Conservation (phyloP, 1,140 invertebrate species). For the Homalodisca vitripennis region DNA sequence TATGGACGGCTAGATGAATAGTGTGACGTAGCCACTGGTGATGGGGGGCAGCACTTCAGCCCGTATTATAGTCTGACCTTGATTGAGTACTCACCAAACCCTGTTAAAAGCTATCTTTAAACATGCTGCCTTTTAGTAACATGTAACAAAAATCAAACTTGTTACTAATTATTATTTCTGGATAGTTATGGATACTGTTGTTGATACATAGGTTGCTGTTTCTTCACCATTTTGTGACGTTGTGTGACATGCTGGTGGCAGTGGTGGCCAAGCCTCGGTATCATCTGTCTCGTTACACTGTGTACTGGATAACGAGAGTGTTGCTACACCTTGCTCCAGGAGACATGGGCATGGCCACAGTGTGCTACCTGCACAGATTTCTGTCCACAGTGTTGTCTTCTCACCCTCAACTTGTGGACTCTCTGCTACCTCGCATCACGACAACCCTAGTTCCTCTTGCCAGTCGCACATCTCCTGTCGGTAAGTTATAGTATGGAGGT, state of each 20-base stretch:
- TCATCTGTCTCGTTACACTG: background rate
- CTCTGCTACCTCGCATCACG: constrained; percentile 16
- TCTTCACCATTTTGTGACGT: constrained; percentile 28
- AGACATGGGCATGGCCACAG: background rate
- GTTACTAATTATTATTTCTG: background rate
- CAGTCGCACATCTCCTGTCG: background rate
- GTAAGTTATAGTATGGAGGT: too few species aligned
- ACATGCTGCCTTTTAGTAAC: too few species aligned
- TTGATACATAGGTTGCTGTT: constrained; percentile 20
- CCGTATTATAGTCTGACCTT: too few species aligned
- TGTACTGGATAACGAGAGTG: background rate
- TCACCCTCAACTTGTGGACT: constrained; percentile 5
- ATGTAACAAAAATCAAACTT: background rate
- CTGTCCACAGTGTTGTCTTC: background rate
- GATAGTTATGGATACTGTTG: background rate
- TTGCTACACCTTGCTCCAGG: constrained; percentile 17
- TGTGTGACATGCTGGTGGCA: constrained; percentile 15
- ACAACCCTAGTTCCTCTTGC: constrained; percentile 14
- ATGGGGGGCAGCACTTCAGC: too few species aligned
- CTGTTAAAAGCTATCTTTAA: background rate
- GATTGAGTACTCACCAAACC: too few species aligned
- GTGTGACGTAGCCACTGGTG: too few species aligned
- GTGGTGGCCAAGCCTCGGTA: background rate
- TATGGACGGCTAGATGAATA: too few species aligned
- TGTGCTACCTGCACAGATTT: constrained; percentile 25